Conservation (phyloP, 2,888 invertebrate species). For the Acleris holmiana region DNA sequence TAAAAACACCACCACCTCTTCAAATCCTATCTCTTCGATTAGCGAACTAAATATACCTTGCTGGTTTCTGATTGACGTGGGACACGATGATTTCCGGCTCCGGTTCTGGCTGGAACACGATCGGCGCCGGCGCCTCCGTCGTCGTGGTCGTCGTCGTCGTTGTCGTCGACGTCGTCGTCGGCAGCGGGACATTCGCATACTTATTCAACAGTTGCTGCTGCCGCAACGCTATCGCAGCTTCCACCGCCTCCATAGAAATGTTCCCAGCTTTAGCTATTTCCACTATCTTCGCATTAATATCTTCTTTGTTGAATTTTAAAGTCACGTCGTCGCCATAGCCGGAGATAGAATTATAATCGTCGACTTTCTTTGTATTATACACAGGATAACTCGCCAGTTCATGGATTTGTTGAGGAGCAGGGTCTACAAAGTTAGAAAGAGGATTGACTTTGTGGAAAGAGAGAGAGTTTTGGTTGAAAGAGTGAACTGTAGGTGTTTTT, state of each 20-base stretch:
- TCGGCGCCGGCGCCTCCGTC: constrained; percentile 57
- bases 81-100: constrained; percentile 71
- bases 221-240: constrained; percentile 88
- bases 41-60: constrained; percentile 56
- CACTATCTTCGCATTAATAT: constrained; percentile 76
- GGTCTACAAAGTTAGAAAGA: constrained; percentile 80
- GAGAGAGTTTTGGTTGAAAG: constrained; percentile 51
- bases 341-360: constrained; percentile 77
- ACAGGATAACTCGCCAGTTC: constrained; percentile 64
- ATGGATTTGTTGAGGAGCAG: constrained; percentile 76
- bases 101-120: constrained; percentile 65
- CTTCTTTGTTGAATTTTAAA: constrained; percentile 72
- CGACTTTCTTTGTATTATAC: constrained; percentile 77
- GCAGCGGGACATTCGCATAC: constrained; percentile 75
- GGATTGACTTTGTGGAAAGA: constrained; percentile 68
- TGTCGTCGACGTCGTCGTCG: constrained; percentile 73
- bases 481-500: constrained; percentile 52
- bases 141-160: constrained; percentile 67
- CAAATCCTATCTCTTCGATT: no score
- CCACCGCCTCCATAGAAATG: constrained; percentile 90
- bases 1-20: no score
- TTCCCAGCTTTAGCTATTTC: constrained; percentile 89
- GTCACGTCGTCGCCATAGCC: constrained; percentile 76
- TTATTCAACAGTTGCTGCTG: constrained; percentile 88
- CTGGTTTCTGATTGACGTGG: constrained; percentile 64